These are phyloP conservation scores for Trichoplax adhaerens DNA, from an alignment of 37 sponge, comb jelly and placozoan species.

Conservation along the genomic window DNA sequence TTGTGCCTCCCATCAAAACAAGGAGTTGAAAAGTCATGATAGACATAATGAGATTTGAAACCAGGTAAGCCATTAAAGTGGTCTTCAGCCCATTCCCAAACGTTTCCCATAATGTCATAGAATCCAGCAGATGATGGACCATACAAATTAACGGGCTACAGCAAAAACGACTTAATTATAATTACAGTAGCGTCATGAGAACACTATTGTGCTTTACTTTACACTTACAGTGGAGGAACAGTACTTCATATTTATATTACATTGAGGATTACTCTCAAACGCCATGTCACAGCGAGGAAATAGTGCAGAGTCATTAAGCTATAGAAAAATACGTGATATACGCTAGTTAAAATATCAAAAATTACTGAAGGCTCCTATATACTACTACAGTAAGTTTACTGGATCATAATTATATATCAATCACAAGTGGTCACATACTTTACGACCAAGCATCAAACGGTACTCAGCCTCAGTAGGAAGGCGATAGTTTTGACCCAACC, in stretches of 20 bases:
- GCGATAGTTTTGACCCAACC: conserved; percentile 63
- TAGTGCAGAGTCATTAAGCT: too few species aligned
- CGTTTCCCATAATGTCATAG: conserved; percentile 68
- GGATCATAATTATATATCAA: not conserved
- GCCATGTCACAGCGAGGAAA: conserved; percentile 31
- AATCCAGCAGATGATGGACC: conserved; percentile 52
- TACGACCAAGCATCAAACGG: conserved; percentile 20
- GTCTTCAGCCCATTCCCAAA: conserved; percentile 85
- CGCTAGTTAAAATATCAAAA: too few species aligned
- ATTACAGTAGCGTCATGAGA: not conserved
- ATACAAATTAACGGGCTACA: conserved; percentile 59
- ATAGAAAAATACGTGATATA: too few species aligned
- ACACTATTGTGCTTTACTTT: not conserved
- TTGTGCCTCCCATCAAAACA: conserved; percentile 72
- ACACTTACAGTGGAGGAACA: conserved; percentile 62
- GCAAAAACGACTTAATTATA: not conserved
- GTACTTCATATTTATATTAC: conserved; percentile 51
- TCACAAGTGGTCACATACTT: conserved; percentile 32
- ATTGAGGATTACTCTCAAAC: conserved; percentile 14
- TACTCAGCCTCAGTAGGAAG: conserved; percentile 82
- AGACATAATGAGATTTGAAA: conserved; percentile 45
- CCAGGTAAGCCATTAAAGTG: conserved; percentile 81
- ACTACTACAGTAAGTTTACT: too few species aligned
- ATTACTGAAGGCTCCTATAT: too few species aligned
- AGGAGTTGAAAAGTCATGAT: conserved; percentile 80